phyloP scores from a whole-genome alignment of 92 coral and sea anemone genomes.

The Galaxea fascicularis region DNA sequence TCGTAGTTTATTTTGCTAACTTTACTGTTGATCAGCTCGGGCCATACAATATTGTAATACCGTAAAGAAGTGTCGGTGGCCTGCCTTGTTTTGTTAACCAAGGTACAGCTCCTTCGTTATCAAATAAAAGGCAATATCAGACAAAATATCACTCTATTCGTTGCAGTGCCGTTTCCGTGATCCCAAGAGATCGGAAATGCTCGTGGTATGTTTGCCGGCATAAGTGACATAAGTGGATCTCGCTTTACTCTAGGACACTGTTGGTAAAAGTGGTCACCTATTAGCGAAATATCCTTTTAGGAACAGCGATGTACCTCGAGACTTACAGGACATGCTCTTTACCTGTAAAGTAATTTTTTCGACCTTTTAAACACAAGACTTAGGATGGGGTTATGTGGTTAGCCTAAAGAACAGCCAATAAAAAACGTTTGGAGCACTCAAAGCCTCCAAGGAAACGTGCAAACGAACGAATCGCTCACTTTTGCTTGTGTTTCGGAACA shows the following conservation, averaged over 20 bases:
- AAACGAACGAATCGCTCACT: no score
- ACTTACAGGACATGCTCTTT: slow-evolving; percentile 1
- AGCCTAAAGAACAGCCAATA: no score
- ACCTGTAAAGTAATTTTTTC: slow-evolving; percentile 5
- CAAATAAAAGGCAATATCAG: background rate
- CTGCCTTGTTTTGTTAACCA: background rate
- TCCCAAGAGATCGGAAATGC: background rate
- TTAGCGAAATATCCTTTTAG: background rate
- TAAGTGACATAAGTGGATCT: background rate
- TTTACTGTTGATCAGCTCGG: background rate
- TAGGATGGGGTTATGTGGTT: background rate
- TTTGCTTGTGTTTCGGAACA: no score
- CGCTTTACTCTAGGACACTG: background rate
- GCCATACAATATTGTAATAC: no score
- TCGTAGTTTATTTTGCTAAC: background rate
- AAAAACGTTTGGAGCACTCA: no score
- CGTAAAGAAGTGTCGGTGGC: no score
- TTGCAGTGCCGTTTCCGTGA: slow-evolving; percentile 8
- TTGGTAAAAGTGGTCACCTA: background rate
- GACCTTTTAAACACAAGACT: background rate
- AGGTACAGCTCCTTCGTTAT: background rate
- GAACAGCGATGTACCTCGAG: background rate
- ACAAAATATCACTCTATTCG: background rate
- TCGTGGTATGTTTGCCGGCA: background rate
- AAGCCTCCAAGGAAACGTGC: no score